Base-by-base conservation (phyloP, 2,797 vertebrate genomes). In the Sphenodon punctatus region DNA sequence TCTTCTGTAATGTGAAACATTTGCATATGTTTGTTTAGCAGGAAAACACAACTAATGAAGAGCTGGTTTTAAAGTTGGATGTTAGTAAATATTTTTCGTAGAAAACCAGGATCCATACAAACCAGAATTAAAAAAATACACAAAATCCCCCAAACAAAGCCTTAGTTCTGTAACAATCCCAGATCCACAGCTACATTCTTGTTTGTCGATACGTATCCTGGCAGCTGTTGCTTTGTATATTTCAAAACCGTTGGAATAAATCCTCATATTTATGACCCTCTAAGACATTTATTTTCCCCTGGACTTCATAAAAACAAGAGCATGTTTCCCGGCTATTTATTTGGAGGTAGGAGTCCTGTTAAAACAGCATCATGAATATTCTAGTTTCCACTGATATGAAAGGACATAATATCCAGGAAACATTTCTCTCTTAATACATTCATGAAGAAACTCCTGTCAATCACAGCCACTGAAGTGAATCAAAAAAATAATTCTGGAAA, bases 331-430 rank as follows among this genome's bases (percentile, higher is more conserved):
- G 87, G 67, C 76, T 87, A 86, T 72, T 91, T 90, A 78, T 75
- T 80, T 91, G 88, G 87, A 38, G 92, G 92, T 86, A 81, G 49
- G 41, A 87, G 72, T 65, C 42, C 85, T 88, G 69, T 92, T 90
- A 88, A 92, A 95, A 94, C 80, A 88, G 78, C 78, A 82, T 79
- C 82, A 92, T 93, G 89, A 93, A 94, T 95, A 95, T 95, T 94
- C 89, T 87, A 93, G 78, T 78, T 92, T 84, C 87, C 88, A 80
- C 73, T 92, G 89, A 91, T 94, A 93, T 89, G 82, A 94, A 94
- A 93, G 78, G 82, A 90, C 88, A 92, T 89, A 93, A 89, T 89
- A 93, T 85, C 88, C 61, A 91, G 85, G 75, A 93, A 93, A 85
- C 67, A 80, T 66, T 59, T 61, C 76, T 74, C 81, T 83, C 69